Base-by-base conservation (phyloP, 2,888 invertebrate species). In the Parnassius smintheus region DNA sequence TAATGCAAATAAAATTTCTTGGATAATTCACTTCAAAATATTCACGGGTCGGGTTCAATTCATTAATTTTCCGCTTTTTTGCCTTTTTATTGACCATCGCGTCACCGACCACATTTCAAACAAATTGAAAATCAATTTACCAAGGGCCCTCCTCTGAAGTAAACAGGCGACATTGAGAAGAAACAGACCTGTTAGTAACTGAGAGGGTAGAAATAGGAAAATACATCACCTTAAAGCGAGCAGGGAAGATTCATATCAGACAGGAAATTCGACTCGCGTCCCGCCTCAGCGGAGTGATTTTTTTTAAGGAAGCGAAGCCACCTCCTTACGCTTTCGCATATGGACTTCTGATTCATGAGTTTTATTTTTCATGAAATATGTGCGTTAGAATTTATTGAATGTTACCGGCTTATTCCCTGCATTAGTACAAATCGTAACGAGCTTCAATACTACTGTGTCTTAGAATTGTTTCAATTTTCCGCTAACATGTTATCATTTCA, bases 201-300 rank as follows among this genome's bases (percentile, higher is more conserved):
- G 69, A 70, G 82, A 80, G 86, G 88, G 86, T 81, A 83, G 83
- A 85, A 88, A 90, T 88, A 85, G 84, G 86, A 86, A 88, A 89
- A 91, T 91, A 91, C 89, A 91, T 91, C 91, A 91, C 90, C 91
- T 90, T 88, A 87, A 90, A 90, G 81, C 85, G 88, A 90, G 86
- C 82, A 84, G 89, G 90, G 91, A 90, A 91, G 91, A 91, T 91
- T 88, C 89, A 84, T 91, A 91, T 91, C 91, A 76, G 75, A 75
- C 90, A 89, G 91, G 91, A 91, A 91, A 91, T 91, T 91, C 89
- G 82, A 86, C 80, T 84, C 83, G 83, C 85, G 83, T 85, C 82
- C 82, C 82, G 83, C 76, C 77, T 76, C 75, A 77, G 69, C 73
- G 73, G 72, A 85, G 85, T 83, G 78, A 77, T 85, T 91, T 88